Conservation (phyloP, 2,797 vertebrate species). For the Rhyacichthys aspro region DNA sequence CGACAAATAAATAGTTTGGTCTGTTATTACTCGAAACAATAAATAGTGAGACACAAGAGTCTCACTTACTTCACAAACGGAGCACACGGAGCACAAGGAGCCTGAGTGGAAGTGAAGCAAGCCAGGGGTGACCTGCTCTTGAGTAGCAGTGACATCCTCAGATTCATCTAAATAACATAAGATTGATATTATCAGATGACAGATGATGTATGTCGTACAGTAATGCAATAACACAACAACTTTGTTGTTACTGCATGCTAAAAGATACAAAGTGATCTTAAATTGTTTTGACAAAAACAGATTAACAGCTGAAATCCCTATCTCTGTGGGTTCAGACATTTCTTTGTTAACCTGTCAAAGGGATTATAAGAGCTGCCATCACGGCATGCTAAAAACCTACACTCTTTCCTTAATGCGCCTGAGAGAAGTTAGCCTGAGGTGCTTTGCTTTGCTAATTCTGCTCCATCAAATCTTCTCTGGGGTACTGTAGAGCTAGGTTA, state of each 20-base stretch:
- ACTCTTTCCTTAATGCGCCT: neutral
- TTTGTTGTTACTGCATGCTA: neutral
- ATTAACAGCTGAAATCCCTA: neutral
- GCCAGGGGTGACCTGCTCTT: slow-evolving; percentile 17
- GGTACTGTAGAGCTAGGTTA: too few species aligned
- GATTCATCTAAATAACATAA: slow-evolving; percentile 35
- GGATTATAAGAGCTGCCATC: neutral
- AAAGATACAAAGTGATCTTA: neutral
- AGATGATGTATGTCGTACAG: too few species aligned
- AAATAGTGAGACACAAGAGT: neutral
- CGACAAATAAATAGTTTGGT: neutral
- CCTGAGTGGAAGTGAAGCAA: slow-evolving; percentile 59
- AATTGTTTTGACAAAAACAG: slow-evolving; percentile 9
- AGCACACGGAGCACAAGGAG: slow-evolving; percentile 75
- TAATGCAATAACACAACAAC: too few species aligned
- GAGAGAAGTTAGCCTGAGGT: neutral
- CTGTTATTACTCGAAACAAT: neutral
- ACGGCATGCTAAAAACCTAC: neutral
- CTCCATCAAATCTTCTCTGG: too few species aligned
- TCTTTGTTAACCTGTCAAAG: neutral
- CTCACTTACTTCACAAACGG: slow-evolving; percentile 74
- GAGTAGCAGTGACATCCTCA: slow-evolving; percentile 19
- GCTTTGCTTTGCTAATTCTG: neutral
- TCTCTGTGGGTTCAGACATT: neutral
- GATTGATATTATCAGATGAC: too few species aligned